These are phyloP conservation scores for Acanthaster planci DNA, from an alignment of 35 echinoderm and acorn worm genomes.

Conservation along the genomic window DNA sequence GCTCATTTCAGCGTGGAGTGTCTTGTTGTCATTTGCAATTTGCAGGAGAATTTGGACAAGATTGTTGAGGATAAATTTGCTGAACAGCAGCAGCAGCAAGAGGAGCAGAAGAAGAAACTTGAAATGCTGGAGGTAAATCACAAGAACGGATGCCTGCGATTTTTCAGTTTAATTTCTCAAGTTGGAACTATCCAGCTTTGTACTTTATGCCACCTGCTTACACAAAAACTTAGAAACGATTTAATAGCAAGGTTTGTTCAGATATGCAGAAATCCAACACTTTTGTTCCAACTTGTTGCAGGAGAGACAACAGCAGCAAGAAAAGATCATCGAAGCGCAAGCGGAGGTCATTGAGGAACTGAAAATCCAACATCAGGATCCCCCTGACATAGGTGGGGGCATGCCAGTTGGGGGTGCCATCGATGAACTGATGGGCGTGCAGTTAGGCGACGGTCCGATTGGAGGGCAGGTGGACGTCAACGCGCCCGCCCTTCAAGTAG, in stretches of 20 bases:
- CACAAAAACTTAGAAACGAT: too few species aligned
- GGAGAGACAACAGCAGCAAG: conserved; percentile 40
- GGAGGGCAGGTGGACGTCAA: background rate
- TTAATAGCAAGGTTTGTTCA: too few species aligned
- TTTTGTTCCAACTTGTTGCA: background rate
- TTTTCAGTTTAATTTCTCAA: too few species aligned
- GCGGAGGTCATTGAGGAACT: conserved; percentile 36
- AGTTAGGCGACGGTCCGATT: background rate
- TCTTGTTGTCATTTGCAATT: background rate
- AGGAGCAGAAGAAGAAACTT: conserved; percentile 58
- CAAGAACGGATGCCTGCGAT: too few species aligned
- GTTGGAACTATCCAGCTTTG: too few species aligned
- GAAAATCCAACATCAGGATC: conserved; percentile 43
- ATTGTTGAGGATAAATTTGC: conserved; percentile 38
- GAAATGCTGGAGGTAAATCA: conserved; percentile 52
- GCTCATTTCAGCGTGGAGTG: too few species aligned
- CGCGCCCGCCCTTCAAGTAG: too few species aligned
- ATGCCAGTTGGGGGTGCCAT: too few species aligned
- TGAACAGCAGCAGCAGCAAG: conserved; percentile 56
- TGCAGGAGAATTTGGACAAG: conserved; percentile 9
- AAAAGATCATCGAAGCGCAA: conserved; percentile 45
- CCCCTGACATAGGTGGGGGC: too few species aligned
- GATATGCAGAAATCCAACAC: too few species aligned
- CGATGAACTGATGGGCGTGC: background rate
- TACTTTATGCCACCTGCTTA: too few species aligned